Conservation (phyloP, 2,888 invertebrate genomes). For the Meandrusa payeni region DNA sequence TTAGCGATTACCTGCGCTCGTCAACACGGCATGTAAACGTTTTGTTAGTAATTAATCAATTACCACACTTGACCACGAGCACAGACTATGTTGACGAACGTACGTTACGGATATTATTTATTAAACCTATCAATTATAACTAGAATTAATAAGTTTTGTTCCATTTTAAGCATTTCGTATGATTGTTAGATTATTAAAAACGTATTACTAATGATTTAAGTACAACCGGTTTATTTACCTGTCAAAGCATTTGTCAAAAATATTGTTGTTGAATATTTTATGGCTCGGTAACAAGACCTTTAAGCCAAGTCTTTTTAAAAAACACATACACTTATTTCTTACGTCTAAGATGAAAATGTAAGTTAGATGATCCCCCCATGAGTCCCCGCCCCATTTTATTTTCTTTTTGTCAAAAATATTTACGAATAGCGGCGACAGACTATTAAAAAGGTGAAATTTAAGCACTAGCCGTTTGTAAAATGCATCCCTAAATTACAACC, state of each 20-base stretch:
- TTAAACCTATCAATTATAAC: conserved; percentile 65
- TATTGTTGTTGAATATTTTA: too few species aligned
- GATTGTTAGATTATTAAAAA: conserved; percentile 70
- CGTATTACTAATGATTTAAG: conserved; percentile 67
- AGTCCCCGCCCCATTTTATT: too few species aligned
- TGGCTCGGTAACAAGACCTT: too few species aligned
- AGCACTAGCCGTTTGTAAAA: too few species aligned
- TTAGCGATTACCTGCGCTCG: conserved; percentile 55
- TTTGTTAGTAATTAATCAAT: conserved; percentile 11
- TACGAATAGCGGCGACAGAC: too few species aligned
- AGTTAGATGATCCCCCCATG: too few species aligned
- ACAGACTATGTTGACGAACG: conserved; percentile 30
- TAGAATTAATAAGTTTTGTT: conserved; percentile 57
- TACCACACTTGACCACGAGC: not conserved
- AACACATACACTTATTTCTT: too few species aligned
- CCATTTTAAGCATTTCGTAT: conserved; percentile 76
- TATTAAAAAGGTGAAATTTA: too few species aligned
- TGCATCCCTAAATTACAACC: too few species aligned
- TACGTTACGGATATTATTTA: conserved; percentile 40
- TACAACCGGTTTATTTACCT: conserved; percentile 31
- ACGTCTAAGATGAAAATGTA: too few species aligned
- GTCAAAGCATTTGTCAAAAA: conserved; percentile 32
- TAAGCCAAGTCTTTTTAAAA: too few species aligned
- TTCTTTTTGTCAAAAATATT: too few species aligned
- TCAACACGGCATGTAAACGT: conserved; percentile 21